Base-by-base conservation (phyloP, 2,888 invertebrate genomes). In the Kryphioiulus occultus region DNA sequence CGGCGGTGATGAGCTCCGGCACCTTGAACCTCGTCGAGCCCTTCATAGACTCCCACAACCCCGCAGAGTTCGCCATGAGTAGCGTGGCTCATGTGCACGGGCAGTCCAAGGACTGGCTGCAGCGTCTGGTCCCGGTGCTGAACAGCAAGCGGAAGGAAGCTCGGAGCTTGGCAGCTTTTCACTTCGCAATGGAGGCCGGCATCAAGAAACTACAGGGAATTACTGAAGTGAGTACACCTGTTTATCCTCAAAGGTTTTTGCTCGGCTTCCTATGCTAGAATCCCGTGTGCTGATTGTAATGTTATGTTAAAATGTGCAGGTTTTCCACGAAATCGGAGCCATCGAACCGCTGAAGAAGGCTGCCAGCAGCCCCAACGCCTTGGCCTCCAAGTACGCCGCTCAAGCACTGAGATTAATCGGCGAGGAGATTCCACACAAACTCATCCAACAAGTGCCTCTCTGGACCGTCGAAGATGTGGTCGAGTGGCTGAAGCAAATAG, bases 401-500 rank as follows among this genome's bases (percentile, higher is more conserved):
- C 97, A 97, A 93, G 97, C 98, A 0, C 93, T 98, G 90, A 94
- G 96, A 89, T 93, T 98, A 26, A 98, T 99, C 89, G 99, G 99
- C 0, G 99, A 99, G 92, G 96, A 97, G 91, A 96, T 99, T 22
- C 99, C 99, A 0, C 99, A 99, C 92, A 99, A 98, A 92, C 93
- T 99, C 88, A 98, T 98, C 53, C 99, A 99, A 92, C 99, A 99
- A 92, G 99, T 99, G 78, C 99, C 99, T 0, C 94, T 99, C 10
- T 99, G 99, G 99, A 98, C 98, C 0, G 95, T 95, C 30, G 97
- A 97, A 92, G 99, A 99, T 92, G 99, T 99, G 0, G 94, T 96
- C 90, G 98, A 99, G 92, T 99, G 99, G 99, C 97, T 99, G 0
- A 97, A 97, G 91, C 99, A 99, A 93, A 98, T 98, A 91, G 98